phyloP scores from a whole-genome alignment of 2,797 vertebrate species.

The Margarornis squamiger region DNA sequence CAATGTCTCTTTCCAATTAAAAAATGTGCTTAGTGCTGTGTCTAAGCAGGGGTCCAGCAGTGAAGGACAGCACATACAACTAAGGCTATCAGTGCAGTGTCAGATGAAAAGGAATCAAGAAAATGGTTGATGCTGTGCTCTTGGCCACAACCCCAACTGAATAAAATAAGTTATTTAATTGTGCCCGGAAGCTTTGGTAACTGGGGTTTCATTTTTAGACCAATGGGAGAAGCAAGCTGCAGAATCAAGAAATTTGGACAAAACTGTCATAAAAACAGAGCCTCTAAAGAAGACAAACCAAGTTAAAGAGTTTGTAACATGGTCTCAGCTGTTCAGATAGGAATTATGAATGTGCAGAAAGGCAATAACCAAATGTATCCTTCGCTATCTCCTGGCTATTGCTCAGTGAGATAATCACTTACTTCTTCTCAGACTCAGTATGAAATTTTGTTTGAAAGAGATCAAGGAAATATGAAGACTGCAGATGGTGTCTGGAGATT shows the following conservation, averaged over 20 bases:
- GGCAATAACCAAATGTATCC: not conserved
- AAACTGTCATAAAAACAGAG: not conserved
- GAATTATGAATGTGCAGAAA: not conserved
- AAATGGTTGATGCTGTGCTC: not conserved
- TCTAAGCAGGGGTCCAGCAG: not conserved
- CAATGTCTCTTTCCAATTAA: conserved; percentile 21
- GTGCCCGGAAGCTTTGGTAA: not conserved
- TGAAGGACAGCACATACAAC: not conserved
- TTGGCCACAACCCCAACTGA: not conserved
- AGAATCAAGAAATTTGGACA: not conserved
- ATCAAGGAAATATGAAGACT: conserved; percentile 22
- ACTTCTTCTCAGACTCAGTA: not conserved
- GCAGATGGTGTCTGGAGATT: conserved; percentile 34
- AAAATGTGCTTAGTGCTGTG: not conserved
- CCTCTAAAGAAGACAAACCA: not conserved
- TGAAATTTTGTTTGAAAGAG: conserved; percentile 27
- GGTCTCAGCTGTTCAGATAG: not conserved
- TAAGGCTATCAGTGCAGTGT: not conserved
- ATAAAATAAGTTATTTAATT: not conserved
- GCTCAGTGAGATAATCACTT: not conserved
- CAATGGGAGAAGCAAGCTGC: not conserved
- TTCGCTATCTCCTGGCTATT: not conserved
- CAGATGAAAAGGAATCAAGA: not conserved
- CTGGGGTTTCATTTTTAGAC: not conserved
- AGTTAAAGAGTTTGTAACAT: not conserved